Conservation (phyloP, 2,113 vertebrate species). For the Megaceryle maxima region DNA sequence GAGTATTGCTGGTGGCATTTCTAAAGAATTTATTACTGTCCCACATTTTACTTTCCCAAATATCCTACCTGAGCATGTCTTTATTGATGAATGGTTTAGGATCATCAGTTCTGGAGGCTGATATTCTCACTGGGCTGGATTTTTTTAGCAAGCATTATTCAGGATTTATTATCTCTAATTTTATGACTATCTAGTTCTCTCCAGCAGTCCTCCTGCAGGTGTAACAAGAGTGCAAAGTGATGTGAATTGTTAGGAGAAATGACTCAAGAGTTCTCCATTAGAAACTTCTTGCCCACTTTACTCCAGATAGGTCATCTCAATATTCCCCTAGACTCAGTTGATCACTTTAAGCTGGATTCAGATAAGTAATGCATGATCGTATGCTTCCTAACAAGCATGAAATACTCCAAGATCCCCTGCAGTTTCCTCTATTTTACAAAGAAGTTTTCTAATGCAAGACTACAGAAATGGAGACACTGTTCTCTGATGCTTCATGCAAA, state of each 20-base stretch:
- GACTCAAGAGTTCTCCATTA: neutral
- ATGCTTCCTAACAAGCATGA: neutral
- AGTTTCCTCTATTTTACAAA: neutral
- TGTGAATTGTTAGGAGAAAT: neutral
- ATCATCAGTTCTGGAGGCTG: neutral
- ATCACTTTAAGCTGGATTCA: neutral
- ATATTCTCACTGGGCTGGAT: neutral
- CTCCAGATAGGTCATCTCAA: neutral
- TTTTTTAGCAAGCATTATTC: neutral
- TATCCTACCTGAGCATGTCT: fast-evolving
- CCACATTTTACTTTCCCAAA: neutral
- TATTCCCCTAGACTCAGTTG: neutral
- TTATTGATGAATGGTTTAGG: neutral
- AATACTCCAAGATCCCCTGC: neutral
- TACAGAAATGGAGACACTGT: neutral
- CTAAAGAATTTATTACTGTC: neutral
- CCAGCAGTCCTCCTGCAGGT: neutral
- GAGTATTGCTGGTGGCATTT: neutral
- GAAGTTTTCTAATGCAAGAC: neutral
- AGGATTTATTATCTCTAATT: neutral
- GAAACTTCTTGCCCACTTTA: neutral
- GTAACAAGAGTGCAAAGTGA: neutral
- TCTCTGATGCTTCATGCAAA: neutral
- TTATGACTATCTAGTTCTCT: neutral
- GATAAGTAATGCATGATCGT: neutral